Conservation (phyloP, 2,888 invertebrate genomes). For the Ornithoptera alexandrae region DNA sequence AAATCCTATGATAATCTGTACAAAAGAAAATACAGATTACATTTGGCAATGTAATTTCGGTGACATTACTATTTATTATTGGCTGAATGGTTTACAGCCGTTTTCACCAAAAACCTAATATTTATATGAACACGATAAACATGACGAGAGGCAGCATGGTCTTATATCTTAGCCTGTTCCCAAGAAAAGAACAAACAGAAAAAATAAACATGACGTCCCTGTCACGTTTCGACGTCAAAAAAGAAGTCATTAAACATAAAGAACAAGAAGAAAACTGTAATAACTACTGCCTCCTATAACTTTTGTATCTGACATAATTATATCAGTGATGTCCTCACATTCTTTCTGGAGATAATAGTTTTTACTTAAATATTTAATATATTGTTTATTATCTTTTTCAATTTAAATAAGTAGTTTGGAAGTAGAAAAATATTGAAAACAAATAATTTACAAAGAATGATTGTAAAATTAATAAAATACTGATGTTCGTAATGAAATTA, state of each 20-base stretch:
- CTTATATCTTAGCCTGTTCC: too few relatives aligned
- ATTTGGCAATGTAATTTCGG: neutral
- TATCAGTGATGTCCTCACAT: too few relatives aligned
- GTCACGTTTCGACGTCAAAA: neutral
- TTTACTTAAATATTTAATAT: neutral
- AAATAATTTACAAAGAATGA: neutral
- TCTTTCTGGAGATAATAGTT: neutral
- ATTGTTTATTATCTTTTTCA: neutral
- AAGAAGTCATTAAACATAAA: too few relatives aligned
- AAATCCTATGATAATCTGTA: neutral
- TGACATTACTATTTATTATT: conserved; percentile 16
- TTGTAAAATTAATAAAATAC: neutral
- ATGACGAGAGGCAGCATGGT: neutral
- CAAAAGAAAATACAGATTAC: conserved; percentile 13
- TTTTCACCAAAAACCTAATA: neutral
- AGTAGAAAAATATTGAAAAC: neutral
- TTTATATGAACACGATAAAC: neutral
- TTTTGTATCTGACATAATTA: too few relatives aligned
- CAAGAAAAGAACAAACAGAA: too few relatives aligned
- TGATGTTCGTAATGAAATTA: neutral
- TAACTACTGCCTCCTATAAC: too few relatives aligned
- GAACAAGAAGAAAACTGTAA: too few relatives aligned
- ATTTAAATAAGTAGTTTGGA: neutral
- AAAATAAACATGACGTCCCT: neutral
- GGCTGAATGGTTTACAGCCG: neutral